Evolutionary conservation across 2,113 vertebrate genomes (phyloP).

Genomic region (Odontophorus gujanensis): DNA sequence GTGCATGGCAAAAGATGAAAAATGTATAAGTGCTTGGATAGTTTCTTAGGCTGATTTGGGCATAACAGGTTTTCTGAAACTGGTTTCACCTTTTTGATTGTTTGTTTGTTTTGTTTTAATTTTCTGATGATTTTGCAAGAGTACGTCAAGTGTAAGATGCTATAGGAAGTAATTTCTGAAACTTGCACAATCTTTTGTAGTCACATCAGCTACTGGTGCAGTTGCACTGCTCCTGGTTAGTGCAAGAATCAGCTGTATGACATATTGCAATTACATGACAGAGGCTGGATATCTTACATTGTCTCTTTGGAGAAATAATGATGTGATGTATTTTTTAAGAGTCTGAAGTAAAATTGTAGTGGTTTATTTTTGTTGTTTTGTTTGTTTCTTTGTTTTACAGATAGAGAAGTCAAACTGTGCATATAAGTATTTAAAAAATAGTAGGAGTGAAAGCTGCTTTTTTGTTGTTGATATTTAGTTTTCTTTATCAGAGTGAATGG

Average conservation of each 20-base stretch:
- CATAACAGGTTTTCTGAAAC: not conserved
- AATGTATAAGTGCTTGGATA: not conserved
- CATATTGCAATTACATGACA: not conserved
- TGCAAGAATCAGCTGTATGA: not conserved
- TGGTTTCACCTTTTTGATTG: not conserved
- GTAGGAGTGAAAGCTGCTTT: not conserved
- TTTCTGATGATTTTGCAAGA: not conserved
- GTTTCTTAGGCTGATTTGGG: not conserved
- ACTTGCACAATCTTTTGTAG: not conserved
- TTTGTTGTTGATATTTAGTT: not conserved
- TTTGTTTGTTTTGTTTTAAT: not conserved
- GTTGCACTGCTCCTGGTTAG: not conserved
- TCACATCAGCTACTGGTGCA: fast-evolving
- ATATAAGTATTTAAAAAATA: not conserved
- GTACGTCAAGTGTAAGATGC: not conserved
- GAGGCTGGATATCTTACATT: not conserved
- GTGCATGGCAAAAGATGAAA: not conserved
- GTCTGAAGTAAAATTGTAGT: too few relatives aligned
- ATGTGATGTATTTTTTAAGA: not conserved
- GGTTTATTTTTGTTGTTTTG: too few relatives aligned
- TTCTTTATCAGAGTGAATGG: not conserved
- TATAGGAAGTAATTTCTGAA: not conserved
- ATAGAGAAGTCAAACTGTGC: not conserved
- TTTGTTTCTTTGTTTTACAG: too few relatives aligned
- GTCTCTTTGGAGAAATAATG: not conserved